phyloP scores from a whole-genome alignment of 2,888 invertebrate genomes.

The Melieria crassipennis region DNA sequence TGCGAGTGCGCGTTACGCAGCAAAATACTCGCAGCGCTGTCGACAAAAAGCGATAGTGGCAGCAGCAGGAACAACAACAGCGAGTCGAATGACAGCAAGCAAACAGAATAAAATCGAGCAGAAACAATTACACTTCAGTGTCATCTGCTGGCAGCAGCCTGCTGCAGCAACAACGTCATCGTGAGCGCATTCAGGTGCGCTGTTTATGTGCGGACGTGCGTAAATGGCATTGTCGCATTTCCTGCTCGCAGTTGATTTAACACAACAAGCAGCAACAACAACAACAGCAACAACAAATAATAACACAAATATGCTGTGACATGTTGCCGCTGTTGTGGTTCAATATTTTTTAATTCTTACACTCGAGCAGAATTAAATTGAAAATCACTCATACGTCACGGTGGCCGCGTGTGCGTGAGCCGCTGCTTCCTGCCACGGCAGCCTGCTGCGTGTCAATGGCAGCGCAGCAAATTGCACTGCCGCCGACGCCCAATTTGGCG shows the following conservation, averaged over 20 bases:
- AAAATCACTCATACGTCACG: conserved; percentile 43
- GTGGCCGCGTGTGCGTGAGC: not conserved
- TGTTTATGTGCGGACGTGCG: conserved; percentile 1
- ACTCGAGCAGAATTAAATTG: conserved; percentile 41
- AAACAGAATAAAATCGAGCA: not conserved
- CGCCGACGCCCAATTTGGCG: too few species aligned
- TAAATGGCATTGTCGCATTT: conserved; percentile 19
- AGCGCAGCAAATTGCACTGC: not conserved
- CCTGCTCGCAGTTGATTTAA: conserved; percentile 21
- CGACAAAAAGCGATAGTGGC: not conserved
- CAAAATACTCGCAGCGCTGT: not conserved
- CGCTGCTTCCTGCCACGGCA: too few species aligned
- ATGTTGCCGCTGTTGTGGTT: not conserved
- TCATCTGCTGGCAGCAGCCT: not conserved
- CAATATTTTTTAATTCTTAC: not conserved
- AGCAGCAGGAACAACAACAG: not conserved
- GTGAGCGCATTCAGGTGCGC: conserved; percentile 12
- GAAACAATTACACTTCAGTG: not conserved
- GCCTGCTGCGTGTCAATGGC: not conserved
- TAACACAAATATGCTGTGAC: not conserved
- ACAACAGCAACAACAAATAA: not conserved
- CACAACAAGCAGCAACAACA: conserved; percentile 5
- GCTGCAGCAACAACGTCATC: not conserved
- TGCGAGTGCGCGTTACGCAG: not conserved
- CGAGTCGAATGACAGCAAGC: not conserved